Base-by-base conservation (phyloP, 2,888 invertebrate species). In the Sycophila texana region DNA sequence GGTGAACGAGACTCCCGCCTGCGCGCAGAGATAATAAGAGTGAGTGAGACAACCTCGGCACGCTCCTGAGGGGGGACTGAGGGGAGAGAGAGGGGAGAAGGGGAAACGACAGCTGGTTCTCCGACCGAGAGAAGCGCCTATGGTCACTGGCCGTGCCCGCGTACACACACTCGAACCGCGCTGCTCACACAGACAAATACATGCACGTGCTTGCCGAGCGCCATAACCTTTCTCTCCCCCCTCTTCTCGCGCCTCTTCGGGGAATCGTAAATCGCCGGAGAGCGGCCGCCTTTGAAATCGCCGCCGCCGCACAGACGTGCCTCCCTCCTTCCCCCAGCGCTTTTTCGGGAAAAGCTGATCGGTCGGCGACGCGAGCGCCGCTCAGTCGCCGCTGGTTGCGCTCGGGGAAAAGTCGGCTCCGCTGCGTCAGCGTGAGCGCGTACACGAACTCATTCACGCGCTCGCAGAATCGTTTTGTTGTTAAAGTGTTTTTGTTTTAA, bases 31-130 rank as follows among this genome's bases (percentile, higher is more conserved):
- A 75, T 75, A 75, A 75, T 75, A 75, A 75, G 75, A 75, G 67
- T 67, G 74, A 74, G 74, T 13, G 67, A 75, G 75, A 74, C 26
- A 30, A 14, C 3, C 51, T n/a, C 16, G 39, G 30, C 68, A 13
- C 26, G 26, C n/a, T n/a, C 30, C 55, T 30, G 49, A 66, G 66
- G 51, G 60, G 18, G 57, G 16, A 26, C n/a, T 51, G 18, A 30
- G 18, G 58, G 22, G 53, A n/a, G 16, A 49, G 61, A 13, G 63
- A 20, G 39, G 74, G 63, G 63, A 68, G 74, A 77, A 73, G 60
- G 78, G 77, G 75, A 72, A 80, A 63, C 81, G 81, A 81, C 81
- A 81, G 81, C 81, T 81, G 79, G 79, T 79, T 81, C 76, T 79
- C 77, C 63, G 55, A n/a, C 51, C 51, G 51, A 51, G 51, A 26